phyloP scores from a whole-genome alignment of 2,113 vertebrate genomes.

The Tragelaphus scriptus region DNA sequence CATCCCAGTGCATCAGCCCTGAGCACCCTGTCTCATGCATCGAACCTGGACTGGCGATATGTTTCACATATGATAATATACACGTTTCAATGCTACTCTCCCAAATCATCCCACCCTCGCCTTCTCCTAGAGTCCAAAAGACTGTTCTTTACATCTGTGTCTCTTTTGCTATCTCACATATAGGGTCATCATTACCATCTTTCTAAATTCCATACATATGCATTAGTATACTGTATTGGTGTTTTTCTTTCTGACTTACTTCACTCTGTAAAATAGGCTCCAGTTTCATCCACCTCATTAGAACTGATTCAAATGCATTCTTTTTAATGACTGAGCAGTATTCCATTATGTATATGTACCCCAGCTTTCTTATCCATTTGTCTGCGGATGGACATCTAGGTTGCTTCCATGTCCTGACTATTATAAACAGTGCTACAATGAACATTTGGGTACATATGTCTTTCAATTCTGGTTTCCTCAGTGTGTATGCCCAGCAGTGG shows the following conservation, averaged over 20 bases:
- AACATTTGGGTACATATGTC: neutral
- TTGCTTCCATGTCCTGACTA: neutral
- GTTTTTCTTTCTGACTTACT: neutral
- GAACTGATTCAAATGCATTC: neutral
- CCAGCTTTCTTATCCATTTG: fast-evolving
- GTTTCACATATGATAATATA: neutral
- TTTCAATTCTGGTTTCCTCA: fast-evolving
- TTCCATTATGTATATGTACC: neutral
- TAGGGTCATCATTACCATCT: fast-evolving
- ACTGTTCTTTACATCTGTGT: too few species aligned
- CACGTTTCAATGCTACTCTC: neutral
- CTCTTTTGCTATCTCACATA: fast-evolving
- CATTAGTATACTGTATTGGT: fast-evolving
- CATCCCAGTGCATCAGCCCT: neutral
- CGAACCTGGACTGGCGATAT: fast-evolving
- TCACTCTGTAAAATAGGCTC: neutral
- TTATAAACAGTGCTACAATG: neutral
- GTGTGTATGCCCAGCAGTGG: neutral
- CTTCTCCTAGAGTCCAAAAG: neutral
- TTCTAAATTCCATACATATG: neutral
- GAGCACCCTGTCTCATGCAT: neutral
- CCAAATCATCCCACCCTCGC: neutral
- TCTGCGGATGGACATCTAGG: neutral
- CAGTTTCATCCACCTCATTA: neutral
- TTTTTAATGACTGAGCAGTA: neutral